phyloP scores from a whole-genome alignment of 2,113 vertebrate genomes.

The Laticauda laticaudata region DNA sequence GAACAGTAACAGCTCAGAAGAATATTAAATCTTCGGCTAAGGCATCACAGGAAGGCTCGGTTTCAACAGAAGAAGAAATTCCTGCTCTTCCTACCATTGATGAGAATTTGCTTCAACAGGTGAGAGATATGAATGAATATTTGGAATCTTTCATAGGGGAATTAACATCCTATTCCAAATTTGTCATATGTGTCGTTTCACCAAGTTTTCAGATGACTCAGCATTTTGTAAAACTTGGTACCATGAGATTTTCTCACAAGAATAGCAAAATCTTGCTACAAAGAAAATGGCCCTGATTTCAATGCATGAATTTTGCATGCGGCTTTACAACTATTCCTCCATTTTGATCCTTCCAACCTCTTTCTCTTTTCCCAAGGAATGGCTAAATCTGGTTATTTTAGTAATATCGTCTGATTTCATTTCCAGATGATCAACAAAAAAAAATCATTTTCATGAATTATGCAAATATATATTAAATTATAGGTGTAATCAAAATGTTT shows the following conservation, averaged over 20 bases:
- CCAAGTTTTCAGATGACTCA: neutral
- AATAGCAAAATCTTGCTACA: neutral
- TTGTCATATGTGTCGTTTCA: neutral
- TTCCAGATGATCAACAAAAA: neutral
- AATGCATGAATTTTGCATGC: neutral
- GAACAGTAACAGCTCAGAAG: constrained; percentile 39
- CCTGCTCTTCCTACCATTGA: neutral
- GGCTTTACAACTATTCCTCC: neutral
- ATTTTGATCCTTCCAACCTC: neutral
- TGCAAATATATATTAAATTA: neutral
- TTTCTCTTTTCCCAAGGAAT: neutral
- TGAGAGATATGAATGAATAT: neutral
- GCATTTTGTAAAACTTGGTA: neutral
- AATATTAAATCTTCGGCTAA: neutral
- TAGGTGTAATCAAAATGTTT: neutral
- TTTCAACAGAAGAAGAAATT: constrained; percentile 11
- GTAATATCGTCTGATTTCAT: neutral
- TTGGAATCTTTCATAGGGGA: neutral
- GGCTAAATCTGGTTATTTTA: neutral
- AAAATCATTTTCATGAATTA: neutral
- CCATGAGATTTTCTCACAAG: neutral
- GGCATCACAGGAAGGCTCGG: neutral
- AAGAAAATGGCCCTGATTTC: neutral
- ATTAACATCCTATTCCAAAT: neutral
- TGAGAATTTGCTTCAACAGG: constrained; percentile 18